Conservation (phyloP, 2,888 invertebrate genomes). For the Acrobasis suavella region DNA sequence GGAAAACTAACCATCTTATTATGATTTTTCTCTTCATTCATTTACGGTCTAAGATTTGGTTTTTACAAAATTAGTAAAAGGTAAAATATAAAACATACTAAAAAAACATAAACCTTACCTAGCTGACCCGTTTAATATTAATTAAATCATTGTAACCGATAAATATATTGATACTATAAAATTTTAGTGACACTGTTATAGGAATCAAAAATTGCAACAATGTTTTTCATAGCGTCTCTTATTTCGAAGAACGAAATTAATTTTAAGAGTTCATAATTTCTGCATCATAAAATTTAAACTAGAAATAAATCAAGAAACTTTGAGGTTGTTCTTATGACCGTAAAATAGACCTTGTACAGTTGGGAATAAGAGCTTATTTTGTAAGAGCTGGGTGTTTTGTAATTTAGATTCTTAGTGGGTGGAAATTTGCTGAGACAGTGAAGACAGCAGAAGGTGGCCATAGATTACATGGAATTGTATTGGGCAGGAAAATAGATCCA, state of each 20-base stretch:
- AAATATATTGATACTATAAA: no score
- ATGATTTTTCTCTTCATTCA: no score
- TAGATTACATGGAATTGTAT: neutral
- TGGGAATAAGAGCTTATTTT: neutral
- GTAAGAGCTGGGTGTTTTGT: neutral
- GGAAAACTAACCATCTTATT: no score
- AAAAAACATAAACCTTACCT: no score
- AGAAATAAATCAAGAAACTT: slow-evolving; percentile 13
- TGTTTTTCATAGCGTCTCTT: neutral
- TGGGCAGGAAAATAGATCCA: slow-evolving; percentile 7
- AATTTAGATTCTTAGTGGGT: slow-evolving; percentile 19
- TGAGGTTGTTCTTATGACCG: neutral
- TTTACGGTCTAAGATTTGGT: no score
- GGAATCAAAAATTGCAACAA: neutral
- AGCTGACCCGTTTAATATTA: no score
- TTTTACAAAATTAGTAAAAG: no score
- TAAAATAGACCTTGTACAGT: neutral
- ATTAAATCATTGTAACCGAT: no score
- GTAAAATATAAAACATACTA: no score
- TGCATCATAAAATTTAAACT: slow-evolving; percentile 16
- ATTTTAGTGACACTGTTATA: neutral
- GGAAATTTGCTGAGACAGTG: slow-evolving; percentile 12
- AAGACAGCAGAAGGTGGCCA: neutral
- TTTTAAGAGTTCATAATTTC: slow-evolving; percentile 14
- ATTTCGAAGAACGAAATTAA: neutral